Base-by-base conservation (phyloP, 2,113 vertebrate species). In the Crotalus tigris region DNA sequence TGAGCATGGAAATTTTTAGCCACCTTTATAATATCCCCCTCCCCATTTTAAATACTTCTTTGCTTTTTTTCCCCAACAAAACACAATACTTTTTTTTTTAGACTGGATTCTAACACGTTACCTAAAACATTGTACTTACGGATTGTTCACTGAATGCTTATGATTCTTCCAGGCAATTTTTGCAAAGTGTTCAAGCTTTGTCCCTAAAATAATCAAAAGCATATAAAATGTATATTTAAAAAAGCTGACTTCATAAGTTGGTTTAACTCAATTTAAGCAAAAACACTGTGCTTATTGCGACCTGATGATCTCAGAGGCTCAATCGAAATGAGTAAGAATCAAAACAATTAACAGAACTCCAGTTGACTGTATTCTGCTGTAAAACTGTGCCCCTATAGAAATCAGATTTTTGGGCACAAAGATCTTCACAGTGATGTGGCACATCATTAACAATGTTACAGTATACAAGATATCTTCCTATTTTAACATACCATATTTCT, bases 101-200 rank as follows among this genome's bases (percentile, higher is more conserved):
- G 26, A 21, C 26, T 46, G 6, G 5, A 29, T 49, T 88, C n/a
- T 19, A 21, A 26, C 75, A 44, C 1, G 0, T 81, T 44, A 81
- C 17, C 7, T 81, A 93, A 46, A 87, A 51, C 29, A 33, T 1
- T 1, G 0, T 61, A 98, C 99, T 99, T 98, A 99, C 99, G 99
- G 99, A 96, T 99, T 99, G 94, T 99, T 99, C 92, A 96, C 97
- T 51, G 99, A 99, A 98, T 99, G 99, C 49, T 98, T 99, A 96
- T 99, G 99, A 97, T 99, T 99, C 97, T 99, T 99, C 99, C 98
- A 99, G 11, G 98, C 99, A 96, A 99, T 98, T 98, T 99, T 99
- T 19, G 99, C 99, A 97, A 99, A 99, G 88, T 99, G 99, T 96
- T 99, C 98, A 81, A 96, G 95, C 96, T 98, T 99, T 81, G 99